Percentiles rank a stretch among this genome's conserved stretches.
Evolutionary conservation across 92 coral and sea anemone genomes (phyloP).

Genomic region (Actinernus sp.): DNA sequence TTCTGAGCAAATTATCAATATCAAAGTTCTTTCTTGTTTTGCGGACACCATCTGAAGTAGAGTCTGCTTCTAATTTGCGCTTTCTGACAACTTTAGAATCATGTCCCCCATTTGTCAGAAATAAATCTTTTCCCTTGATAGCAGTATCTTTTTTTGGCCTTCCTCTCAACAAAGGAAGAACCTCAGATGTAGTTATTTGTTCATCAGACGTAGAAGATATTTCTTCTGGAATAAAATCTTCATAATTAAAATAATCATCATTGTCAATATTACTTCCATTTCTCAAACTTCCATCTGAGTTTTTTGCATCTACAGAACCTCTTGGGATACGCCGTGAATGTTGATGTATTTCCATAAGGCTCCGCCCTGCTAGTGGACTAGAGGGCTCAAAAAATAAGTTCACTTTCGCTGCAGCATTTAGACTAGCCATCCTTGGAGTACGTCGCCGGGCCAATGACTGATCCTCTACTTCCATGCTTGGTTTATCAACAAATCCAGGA

Average conservation of each 20-base stretch:
- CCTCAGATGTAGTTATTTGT: not conserved
- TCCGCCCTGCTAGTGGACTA: conserved; percentile 95
- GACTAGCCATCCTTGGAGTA: conserved; percentile 95
- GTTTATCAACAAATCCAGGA: conserved; percentile 98
- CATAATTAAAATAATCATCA: conserved; percentile 16
- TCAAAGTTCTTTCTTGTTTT: conserved; percentile 47
- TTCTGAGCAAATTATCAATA: conserved; percentile 39
- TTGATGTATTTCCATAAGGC: conserved; percentile 80
- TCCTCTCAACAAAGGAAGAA: not conserved
- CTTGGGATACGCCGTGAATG: conserved; percentile 61
- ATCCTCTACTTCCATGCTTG: conserved; percentile 70
- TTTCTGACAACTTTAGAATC: conserved; percentile 38
- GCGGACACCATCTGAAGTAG: conserved; percentile 72
- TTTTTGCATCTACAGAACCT: conserved; percentile 40
- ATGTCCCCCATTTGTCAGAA: conserved; percentile 13
- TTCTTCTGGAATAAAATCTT: conserved; percentile 13
- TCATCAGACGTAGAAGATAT: conserved; percentile 35
- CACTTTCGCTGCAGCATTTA: conserved; percentile 98
- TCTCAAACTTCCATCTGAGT: conserved; percentile 30
- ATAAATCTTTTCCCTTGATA: conserved; percentile 13
- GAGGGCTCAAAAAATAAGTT: conserved; percentile 95
- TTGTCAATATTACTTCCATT: conserved; percentile 26
- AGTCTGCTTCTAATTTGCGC: conserved; percentile 78
- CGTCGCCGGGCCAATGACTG: conserved; percentile 84
- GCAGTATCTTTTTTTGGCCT: not conserved